Evolutionary conservation across 1,140 invertebrate genomes (phyloP).

Genomic region (Bombus difficillimus): DNA sequence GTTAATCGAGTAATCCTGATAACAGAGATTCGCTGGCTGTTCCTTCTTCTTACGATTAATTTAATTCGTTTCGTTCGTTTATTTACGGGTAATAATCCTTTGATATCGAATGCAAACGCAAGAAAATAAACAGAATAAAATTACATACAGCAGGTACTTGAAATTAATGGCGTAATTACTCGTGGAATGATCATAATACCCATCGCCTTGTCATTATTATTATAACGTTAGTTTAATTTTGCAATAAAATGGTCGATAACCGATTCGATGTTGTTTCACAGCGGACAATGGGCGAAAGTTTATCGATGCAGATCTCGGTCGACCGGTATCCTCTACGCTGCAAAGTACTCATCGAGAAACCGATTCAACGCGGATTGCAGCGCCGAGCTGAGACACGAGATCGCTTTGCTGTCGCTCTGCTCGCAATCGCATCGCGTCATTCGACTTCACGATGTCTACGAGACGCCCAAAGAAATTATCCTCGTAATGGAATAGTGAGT

Average conservation of each 20-base stretch:
- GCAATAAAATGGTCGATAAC: background rate
- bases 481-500: slow-evolving; percentile 90
- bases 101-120: background rate
- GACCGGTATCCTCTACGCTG: slow-evolving; percentile 87
- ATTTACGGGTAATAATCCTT: background rate
- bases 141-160: background rate
- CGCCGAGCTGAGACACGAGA: slow-evolving; percentile 87
- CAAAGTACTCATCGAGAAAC: slow-evolving; percentile 89
- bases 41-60: background rate
- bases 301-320: slow-evolving; percentile 85
- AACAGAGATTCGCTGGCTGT: background rate
- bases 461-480: slow-evolving; percentile 87
- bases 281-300: slow-evolving; percentile 91
- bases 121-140: background rate
- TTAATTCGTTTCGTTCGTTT: background rate
- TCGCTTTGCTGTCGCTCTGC: slow-evolving; percentile 87
- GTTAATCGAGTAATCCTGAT: background rate
- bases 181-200: no score
- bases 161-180: background rate
- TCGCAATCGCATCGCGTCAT: slow-evolving; percentile 86
- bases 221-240: no score
- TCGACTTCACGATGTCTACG: slow-evolving; percentile 88
- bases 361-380: slow-evolving; percentile 86
- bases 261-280: slow-evolving; percentile 72
- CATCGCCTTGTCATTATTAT: no score